Conservation (phyloP, 2,888 invertebrate genomes). For the Latrodectus elegans region DNA sequence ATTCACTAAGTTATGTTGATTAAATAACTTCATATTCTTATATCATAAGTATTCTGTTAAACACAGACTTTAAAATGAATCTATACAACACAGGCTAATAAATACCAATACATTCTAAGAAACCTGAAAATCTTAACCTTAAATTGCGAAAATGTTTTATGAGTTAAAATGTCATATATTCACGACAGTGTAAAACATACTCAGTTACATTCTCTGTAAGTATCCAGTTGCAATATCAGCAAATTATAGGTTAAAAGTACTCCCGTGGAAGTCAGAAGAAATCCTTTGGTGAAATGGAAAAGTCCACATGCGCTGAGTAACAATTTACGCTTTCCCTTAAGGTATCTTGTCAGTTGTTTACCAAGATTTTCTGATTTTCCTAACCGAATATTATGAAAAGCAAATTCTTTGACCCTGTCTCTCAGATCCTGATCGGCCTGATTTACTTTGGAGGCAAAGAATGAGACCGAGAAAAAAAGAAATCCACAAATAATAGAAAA, state of each 20-base stretch:
- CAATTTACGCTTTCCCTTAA: neutral
- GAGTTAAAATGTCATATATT: no score
- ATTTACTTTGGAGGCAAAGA: neutral
- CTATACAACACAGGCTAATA: no score
- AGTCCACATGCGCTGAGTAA: conserved; percentile 14
- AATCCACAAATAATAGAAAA: neutral
- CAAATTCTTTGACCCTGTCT: neutral
- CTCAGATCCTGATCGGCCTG: neutral
- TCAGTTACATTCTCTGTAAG: no score
- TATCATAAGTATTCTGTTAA: no score
- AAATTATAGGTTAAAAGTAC: conserved; percentile 11
- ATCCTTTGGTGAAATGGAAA: neutral
- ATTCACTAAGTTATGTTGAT: no score
- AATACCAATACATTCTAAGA: no score
- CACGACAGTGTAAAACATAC: no score
- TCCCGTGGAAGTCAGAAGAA: neutral
- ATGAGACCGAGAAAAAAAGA: neutral
- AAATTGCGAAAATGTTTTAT: no score
- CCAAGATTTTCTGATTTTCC: neutral
- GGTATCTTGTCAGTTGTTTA: neutral
- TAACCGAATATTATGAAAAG: neutral
- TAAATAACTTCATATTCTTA: no score
- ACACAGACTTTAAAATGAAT: no score
- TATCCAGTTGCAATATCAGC: conserved; percentile 2
- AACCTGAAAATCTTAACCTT: no score